Evolutionary conservation across 2,888 invertebrate genomes (phyloP).

Genomic region (Dicranocentrus wangi): DNA sequence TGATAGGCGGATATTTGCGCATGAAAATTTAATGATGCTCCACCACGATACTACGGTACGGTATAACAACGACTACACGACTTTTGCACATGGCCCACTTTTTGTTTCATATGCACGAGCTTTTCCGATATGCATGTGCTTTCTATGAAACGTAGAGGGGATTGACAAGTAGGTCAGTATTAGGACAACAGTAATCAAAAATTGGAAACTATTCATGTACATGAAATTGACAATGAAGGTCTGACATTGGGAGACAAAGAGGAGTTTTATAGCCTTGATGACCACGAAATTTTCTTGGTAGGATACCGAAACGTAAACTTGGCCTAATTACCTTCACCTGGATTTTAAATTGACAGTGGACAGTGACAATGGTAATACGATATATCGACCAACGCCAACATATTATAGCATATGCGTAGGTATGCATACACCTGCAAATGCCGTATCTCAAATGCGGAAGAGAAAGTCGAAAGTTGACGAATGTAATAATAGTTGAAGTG

Average conservation of each 20-base stretch:
- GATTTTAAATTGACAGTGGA: constrained; percentile 24
- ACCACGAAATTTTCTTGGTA: not conserved
- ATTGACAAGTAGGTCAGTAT: constrained; percentile 62
- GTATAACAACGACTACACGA: too few species aligned
- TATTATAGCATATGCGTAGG: too few species aligned
- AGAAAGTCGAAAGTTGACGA: too few species aligned
- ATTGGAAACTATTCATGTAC: not conserved
- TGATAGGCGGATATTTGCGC: not conserved
- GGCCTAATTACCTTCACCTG: constrained; percentile 62
- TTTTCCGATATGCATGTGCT: not conserved
- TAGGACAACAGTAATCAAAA: constrained; percentile 21
- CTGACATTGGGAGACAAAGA: not conserved
- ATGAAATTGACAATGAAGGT: constrained; percentile 1
- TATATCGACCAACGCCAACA: too few species aligned
- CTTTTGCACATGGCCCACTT: constrained; percentile 21
- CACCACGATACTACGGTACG: not conserved
- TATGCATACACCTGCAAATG: too few species aligned
- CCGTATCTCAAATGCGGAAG: too few species aligned
- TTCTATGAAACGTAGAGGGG: not conserved
- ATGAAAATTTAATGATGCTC: constrained; percentile 51
- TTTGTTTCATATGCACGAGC: not conserved
- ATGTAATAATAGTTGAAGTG: too few species aligned
- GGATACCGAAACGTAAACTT: constrained; percentile 38
- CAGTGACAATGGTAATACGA: too few species aligned
- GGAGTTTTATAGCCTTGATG: not conserved